These are phyloP conservation scores for Protobothrops mucrosquamatus DNA, from an alignment of 2,113 vertebrate species.

Conservation along the genomic window DNA sequence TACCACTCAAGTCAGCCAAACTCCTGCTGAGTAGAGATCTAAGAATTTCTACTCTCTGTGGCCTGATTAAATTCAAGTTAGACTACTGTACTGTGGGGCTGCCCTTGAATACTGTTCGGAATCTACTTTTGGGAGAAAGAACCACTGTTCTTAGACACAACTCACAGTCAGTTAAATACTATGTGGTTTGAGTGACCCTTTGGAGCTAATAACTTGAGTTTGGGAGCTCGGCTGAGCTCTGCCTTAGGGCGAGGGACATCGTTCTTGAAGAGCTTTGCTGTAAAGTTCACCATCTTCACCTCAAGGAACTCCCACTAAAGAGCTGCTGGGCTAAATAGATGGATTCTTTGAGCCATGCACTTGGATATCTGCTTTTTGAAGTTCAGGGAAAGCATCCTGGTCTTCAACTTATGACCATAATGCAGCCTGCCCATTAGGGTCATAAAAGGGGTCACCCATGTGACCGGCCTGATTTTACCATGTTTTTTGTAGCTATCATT, in stretches of 20 bases:
- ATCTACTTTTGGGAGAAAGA: neutral
- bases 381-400: neutral
- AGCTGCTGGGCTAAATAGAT: neutral
- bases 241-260: neutral
- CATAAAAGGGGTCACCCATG: neutral
- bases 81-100: neutral
- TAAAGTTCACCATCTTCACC: no score
- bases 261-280: neutral
- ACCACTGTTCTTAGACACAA: neutral
- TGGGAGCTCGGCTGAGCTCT: conserved; percentile 45
- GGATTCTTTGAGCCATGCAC: neutral
- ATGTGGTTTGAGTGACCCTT: conserved; percentile 29
- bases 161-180: neutral
- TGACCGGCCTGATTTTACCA: neutral
- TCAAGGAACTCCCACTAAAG: neutral
- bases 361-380: neutral
- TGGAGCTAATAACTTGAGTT: conserved; percentile 48
- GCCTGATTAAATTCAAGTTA: neutral
- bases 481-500: neutral
- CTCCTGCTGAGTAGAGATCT: neutral
- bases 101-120: neutral
- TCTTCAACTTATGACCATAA: neutral
- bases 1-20: neutral
- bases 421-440: neutral
- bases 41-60: neutral